Conservation (phyloP, 2,888 invertebrate genomes). For the Xestobium rufovillosum region DNA sequence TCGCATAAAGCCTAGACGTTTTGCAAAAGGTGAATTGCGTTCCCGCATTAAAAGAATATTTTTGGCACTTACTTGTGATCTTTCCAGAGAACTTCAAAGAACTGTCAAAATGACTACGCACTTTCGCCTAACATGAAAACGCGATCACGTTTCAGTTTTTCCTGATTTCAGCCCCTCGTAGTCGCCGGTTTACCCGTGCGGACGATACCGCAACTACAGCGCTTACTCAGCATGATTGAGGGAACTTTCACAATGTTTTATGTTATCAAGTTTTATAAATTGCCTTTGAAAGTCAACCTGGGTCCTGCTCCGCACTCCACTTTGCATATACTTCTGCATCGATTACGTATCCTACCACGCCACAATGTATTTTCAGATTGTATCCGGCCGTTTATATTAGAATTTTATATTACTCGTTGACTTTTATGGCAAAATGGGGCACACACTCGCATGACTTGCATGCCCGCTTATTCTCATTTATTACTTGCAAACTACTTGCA, state of each 20-base stretch:
- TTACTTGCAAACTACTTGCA: conserved; percentile 26
- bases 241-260: conserved; percentile 38
- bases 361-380: conserved; percentile 42
- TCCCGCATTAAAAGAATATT: no score
- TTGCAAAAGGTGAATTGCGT: no score
- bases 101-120: no score
- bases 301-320: conserved; percentile 34
- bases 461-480: conserved; percentile 32
- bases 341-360: conserved; percentile 37
- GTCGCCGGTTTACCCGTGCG: no score
- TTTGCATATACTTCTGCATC: conserved; percentile 40
- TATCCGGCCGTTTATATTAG: conserved; percentile 43
- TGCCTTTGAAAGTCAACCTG: conserved; percentile 40
- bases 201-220: no score
- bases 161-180: no score
- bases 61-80: no score
- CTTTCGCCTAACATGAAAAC: no score
- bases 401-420: conserved; percentile 42
- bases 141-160: no score
- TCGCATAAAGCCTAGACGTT: no score
- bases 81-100: no score
- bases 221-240: conserved; percentile 30
- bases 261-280: conserved; percentile 41
- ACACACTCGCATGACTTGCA: conserved; percentile 37
- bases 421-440: conserved; percentile 40